Conservation (phyloP, 2,113 vertebrate genomes). For the Pollimyrus isidori region DNA sequence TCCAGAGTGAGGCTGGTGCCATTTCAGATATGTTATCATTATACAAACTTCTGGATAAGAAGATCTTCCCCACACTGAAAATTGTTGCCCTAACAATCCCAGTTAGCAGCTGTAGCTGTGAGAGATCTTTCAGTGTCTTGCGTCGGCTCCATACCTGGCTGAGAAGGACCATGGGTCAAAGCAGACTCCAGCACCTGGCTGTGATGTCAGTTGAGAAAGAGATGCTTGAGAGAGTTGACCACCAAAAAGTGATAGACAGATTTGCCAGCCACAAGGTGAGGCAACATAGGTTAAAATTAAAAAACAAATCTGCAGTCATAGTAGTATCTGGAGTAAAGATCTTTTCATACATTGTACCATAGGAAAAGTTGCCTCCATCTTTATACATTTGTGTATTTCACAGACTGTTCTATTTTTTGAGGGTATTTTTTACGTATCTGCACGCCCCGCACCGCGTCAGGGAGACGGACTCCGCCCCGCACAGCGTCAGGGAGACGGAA, state of each 20-base stretch:
- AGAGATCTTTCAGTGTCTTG: slow-evolving; percentile 14
- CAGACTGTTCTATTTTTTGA: neutral
- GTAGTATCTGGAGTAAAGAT: neutral
- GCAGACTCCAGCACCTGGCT: slow-evolving; percentile 19
- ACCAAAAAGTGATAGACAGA: slow-evolving; percentile 11
- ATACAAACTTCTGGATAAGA: neutral
- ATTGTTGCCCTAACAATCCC: slow-evolving; percentile 6
- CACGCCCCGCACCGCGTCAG: too few species aligned
- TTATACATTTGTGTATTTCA: neutral
- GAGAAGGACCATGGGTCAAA: slow-evolving; percentile 12
- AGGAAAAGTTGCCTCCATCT: slow-evolving; percentile 1
- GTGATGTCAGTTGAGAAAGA: slow-evolving; percentile 12
- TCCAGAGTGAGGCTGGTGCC: slow-evolving; percentile 13
- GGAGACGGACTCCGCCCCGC: too few species aligned
- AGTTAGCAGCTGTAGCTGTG: slow-evolving; percentile 19
- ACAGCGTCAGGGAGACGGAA: too few species aligned
- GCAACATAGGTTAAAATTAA: slow-evolving; percentile 16
- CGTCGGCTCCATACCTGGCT: slow-evolving; percentile 9
- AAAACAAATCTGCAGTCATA: slow-evolving; percentile 1
- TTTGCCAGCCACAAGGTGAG: slow-evolving; percentile 20
- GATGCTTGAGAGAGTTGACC: neutral
- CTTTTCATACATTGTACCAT: slow-evolving; percentile 7
- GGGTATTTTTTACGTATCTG: neutral
- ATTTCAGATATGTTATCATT: slow-evolving; percentile 14
- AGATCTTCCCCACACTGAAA: neutral